Percentiles rank a stretch among this genome's conserved stretches.
Evolutionary conservation across 2,797 vertebrate genomes (phyloP).

Genomic region (Antrozous pallidus): DNA sequence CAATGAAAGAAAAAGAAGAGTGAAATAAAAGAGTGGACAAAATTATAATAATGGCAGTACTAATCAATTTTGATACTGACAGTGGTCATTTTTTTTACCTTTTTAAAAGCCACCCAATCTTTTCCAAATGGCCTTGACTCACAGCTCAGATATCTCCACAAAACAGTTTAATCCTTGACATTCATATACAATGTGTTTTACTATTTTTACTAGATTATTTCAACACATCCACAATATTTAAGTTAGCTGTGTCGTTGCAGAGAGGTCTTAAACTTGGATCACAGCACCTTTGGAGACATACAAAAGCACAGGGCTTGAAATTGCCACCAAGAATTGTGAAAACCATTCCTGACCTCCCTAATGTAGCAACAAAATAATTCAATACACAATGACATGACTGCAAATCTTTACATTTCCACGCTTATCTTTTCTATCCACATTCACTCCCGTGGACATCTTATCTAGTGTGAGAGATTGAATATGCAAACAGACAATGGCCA

Average conservation of each 20-base stretch:
- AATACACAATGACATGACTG: not conserved
- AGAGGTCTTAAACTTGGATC: not conserved
- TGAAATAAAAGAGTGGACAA: slow-evolving; percentile 1
- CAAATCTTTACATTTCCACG: not conserved
- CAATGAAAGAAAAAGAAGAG: slow-evolving; percentile 4
- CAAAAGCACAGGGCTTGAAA: not conserved
- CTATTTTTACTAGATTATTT: not conserved
- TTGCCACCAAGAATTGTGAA: not conserved
- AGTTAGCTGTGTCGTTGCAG: not conserved
- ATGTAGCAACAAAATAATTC: not conserved
- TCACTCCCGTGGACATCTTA: not conserved
- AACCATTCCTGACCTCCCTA: not conserved
- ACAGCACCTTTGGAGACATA: not conserved
- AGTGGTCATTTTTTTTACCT: not conserved
- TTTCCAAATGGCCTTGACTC: slow-evolving; percentile 23
- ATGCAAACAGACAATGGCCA: not conserved
- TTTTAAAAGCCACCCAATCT: not conserved
- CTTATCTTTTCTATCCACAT: not conserved
- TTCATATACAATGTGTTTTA: not conserved
- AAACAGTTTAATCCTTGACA: not conserved
- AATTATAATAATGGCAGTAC: not conserved
- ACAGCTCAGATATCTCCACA: not conserved
- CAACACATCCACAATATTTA: not conserved
- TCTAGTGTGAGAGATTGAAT: not conserved
- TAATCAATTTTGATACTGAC: not conserved